Evolutionary conservation across 2,113 vertebrate species (phyloP).

Genomic region (Alces alces): DNA sequence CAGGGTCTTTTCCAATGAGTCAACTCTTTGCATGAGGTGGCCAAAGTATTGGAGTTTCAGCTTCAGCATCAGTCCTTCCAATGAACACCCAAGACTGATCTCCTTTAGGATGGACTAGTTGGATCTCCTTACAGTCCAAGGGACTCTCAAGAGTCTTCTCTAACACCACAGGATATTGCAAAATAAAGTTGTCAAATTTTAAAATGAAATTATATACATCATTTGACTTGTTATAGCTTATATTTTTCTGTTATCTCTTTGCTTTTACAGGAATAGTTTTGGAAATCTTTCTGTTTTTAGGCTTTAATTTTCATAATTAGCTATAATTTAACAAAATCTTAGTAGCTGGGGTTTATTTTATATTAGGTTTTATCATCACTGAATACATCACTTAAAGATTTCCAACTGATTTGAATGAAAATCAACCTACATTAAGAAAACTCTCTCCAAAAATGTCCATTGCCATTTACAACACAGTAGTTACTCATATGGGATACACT

Average conservation of each 20-base stretch:
- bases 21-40: too few relatives aligned
- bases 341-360: neutral
- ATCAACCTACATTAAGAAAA: neutral
- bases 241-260: neutral
- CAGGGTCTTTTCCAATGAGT: too few relatives aligned
- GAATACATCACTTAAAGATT: neutral
- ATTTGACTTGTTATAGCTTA: neutral
- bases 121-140: too few relatives aligned
- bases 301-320: neutral
- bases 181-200: neutral
- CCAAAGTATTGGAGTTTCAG: too few relatives aligned
- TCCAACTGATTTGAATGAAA: neutral
- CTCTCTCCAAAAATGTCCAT: neutral
- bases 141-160: too few relatives aligned
- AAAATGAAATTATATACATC: neutral
- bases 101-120: too few relatives aligned
- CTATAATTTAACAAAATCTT: neutral
- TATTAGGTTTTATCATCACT: neutral
- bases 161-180: neutral
- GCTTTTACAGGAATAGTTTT: neutral
- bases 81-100: too few relatives aligned
- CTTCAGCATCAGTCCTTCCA: too few relatives aligned
- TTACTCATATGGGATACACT: neutral
- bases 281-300: neutral
- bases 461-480: neutral